Base-by-base conservation (phyloP, 2,797 vertebrate genomes). In the Crocidura indochinensis region DNA sequence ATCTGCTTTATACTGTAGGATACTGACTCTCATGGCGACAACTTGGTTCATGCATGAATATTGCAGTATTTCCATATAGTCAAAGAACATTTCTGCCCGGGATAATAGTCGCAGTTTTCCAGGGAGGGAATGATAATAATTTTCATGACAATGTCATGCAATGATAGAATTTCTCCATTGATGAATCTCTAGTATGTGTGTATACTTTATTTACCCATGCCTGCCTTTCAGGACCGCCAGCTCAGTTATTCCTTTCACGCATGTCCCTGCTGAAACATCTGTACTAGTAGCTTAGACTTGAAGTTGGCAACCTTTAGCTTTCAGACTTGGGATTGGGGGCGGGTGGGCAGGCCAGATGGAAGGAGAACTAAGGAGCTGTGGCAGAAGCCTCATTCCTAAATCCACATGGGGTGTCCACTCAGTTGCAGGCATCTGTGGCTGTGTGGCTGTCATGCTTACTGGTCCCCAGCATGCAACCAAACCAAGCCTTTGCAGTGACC, bases 121-220 rank as follows among this genome's bases (percentile, higher is more conserved):
- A 97, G 97, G 97, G 97, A 96, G 97, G 98, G 98, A 98, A 97
- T 98, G 97, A 96, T 97, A 60, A 97, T 97, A 97, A 98, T 97
- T 98, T 98, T 98, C 98, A 98, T 98, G 98, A 98, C 98, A 98
- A 97, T 98, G 98, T 98, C 98, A 98, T 98, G 98, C 97, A 97
- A 97, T 97, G 97, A 97, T 98, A 98, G 97, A 98, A 97, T 98
- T 98, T 98, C 97, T 98, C 97, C 98, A 98, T 98, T 98, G 97
- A 98, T 97, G 97, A 98, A 98, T 95, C 97, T 96, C 79, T 98
- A 97, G 97, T 97, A 94, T 96, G 96, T 98, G 97, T 98, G 97
- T 97, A 98, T 98, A 98, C 98, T 98, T 98, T 97, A 96, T 97
- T 98, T 98, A 93, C 97, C 97, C 97, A 65, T 85, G 4, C 81